Base-by-base conservation (phyloP, 2,797 vertebrate species). In the Vespertilio murinus region DNA sequence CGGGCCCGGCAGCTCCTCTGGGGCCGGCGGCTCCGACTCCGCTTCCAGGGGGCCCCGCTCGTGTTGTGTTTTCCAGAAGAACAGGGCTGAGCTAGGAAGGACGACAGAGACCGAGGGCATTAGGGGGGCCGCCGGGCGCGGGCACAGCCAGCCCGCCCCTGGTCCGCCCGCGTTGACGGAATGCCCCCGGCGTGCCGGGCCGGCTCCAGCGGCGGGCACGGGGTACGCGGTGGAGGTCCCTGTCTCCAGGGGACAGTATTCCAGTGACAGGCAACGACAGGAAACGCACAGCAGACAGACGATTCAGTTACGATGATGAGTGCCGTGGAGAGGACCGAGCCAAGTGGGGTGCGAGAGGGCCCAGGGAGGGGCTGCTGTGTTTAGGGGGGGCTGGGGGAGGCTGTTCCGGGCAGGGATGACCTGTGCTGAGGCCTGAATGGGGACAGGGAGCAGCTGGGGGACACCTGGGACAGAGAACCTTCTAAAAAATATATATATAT, bases 161-260 rank as follows among this genome's bases (percentile, higher is more conserved):
- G 30, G 45, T 56, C 20, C 7, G n/a, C 64, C 5, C 0, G 14
- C 3, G 1, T 33, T 8, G 25, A 3, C 2, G 0, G 40, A 61
- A 35, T 5, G 4, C 38, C 82, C 25, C 49, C n/a, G 16, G 13
- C 28, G 80, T 25, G 35, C 69, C 20, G 17, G 77, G 17, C 13
- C 61, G 1, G 5, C 28, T 0, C 0, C 0, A 0, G 49, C 20
- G 28, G 28, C 9, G 4, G 10, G 52, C 16, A 13, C 20, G 6
- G 38, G 8, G 14, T 11, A 8, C 13, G 5, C 5, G 70, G 17
- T 2, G 23, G 28, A 28, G 8, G n/a, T 16, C 23, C 54, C 38
- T 71, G 52, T 65, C 81, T 45, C 16, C 1, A 65, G 52, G 77
- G 71, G 81, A 67, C n/a, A 35, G 0, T 59, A 5, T 30, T 59